These are phyloP conservation scores for Gastrophryne carolinensis DNA, from an alignment of 2,797 vertebrate species.

Conservation along the genomic window DNA sequence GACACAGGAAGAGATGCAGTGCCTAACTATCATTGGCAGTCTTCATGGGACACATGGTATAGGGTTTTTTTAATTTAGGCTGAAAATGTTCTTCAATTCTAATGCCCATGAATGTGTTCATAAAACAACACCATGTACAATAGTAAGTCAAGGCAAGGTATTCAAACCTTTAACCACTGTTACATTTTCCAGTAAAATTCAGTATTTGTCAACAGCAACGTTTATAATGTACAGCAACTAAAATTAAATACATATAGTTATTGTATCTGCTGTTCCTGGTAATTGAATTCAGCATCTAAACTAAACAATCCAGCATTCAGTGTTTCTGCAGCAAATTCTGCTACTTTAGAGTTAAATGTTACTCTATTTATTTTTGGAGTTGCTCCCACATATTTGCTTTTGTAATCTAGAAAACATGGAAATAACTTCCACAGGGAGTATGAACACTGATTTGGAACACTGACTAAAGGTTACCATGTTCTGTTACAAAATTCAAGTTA, in stretches of 20 bases:
- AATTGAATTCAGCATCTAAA: background rate
- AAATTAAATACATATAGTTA: conserved; percentile 22
- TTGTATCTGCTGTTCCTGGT: background rate
- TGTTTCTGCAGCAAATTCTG: background rate
- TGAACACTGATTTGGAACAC: conserved; percentile 19
- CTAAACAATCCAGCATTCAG: background rate
- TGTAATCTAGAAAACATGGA: conserved; percentile 21
- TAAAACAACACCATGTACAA: too few relatives aligned
- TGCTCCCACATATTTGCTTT: conserved; percentile 24
- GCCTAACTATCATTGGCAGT: too few relatives aligned
- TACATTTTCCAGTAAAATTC: background rate
- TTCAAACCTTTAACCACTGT: too few relatives aligned
- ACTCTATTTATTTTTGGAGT: conserved; percentile 28
- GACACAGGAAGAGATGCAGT: too few relatives aligned
- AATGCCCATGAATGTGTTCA: too few relatives aligned
- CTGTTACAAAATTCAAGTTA: background rate
- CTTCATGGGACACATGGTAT: too few relatives aligned
- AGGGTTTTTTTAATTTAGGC: too few relatives aligned
- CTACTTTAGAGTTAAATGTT: background rate
- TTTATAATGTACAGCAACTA: background rate
- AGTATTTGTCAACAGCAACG: background rate
- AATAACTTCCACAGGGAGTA: conserved; percentile 14
- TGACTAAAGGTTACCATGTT: conserved; percentile 12
- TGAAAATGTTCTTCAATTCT: too few relatives aligned
- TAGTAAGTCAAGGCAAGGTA: too few relatives aligned